These are phyloP conservation scores for Gyps fulvus DNA, from an alignment of 2,113 vertebrate species.

Conservation along the genomic window DNA sequence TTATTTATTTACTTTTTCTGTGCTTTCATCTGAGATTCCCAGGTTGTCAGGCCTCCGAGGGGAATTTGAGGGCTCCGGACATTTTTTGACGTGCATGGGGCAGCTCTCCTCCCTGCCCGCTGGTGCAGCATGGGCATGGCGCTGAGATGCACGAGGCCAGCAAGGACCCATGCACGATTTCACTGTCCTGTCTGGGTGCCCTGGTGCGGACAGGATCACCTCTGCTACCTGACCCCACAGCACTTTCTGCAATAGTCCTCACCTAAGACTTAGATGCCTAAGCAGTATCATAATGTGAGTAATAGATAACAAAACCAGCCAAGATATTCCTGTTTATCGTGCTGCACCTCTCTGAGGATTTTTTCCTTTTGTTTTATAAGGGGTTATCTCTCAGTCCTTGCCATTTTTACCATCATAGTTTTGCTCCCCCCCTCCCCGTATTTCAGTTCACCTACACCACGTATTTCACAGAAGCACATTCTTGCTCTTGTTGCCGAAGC, in stretches of 20 bases:
- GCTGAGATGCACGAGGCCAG: background rate
- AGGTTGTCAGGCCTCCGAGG: background rate
- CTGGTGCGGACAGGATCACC: background rate
- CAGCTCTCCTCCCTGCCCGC: fast-evolving
- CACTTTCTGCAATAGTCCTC: background rate
- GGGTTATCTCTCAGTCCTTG: background rate
- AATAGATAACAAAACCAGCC: background rate
- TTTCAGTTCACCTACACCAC: background rate
- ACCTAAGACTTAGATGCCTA: background rate
- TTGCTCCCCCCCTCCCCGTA: background rate
- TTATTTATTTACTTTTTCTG: background rate
- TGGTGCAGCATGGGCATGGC: fast-evolving
- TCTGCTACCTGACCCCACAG: background rate
- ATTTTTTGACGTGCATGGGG: fast-evolving
- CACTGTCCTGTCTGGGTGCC: background rate
- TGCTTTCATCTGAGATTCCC: background rate
- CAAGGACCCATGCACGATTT: fast-evolving
- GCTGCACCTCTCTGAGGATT: background rate
- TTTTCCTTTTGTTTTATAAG: background rate
- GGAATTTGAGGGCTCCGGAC: background rate
- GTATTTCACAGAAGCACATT: fast-evolving
- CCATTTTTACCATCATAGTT: background rate
- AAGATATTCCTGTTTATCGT: background rate
- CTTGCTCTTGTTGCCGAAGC: fast-evolving
- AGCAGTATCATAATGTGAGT: fast-evolving